Conservation (phyloP, 1,140 invertebrate species). For the Ooceraea biroi region DNA sequence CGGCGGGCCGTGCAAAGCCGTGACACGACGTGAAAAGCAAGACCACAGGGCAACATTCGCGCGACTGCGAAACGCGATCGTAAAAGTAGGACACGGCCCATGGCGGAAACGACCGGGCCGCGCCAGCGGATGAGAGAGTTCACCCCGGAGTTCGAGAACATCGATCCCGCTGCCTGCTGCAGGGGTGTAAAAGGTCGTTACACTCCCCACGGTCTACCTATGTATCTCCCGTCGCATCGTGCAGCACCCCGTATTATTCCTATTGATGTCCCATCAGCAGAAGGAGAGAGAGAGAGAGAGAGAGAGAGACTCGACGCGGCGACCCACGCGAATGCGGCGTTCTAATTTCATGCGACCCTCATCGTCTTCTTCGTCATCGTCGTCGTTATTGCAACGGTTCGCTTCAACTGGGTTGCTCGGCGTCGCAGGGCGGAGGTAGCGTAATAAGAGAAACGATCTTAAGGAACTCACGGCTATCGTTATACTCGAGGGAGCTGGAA, state of each 20-base stretch:
- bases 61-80: slow-evolving; percentile 63
- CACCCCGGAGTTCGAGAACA: slow-evolving; percentile 65
- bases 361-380: slow-evolving; percentile 1
- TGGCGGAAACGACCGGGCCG: slow-evolving; percentile 46
- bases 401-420: not conserved
- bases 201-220: slow-evolving; percentile 68
- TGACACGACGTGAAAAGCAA: slow-evolving; percentile 47
- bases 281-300: not conserved
- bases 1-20: slow-evolving; percentile 11
- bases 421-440: not conserved
- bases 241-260: slow-evolving; percentile 71
- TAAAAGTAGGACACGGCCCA: slow-evolving; percentile 73
- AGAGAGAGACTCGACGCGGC: slow-evolving; percentile 29
- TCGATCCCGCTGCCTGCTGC: slow-evolving; percentile 74
- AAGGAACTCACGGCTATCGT: slow-evolving; percentile 56
- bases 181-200: slow-evolving; percentile 75
- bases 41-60: not conserved
- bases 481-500: not conserved
- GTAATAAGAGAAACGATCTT: not conserved
- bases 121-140: slow-evolving; percentile 63
- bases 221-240: slow-evolving; percentile 51
- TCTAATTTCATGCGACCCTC: slow-evolving; percentile 65
- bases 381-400: not conserved
- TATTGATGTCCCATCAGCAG: slow-evolving; percentile 66
- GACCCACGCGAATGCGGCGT: slow-evolving; percentile 66